A percentile compares a stretch with the other conserved stretches of the same genome.
Evolutionary conservation across 2,888 invertebrate genomes (phyloP).

Genomic region (Elmis aenea): DNA sequence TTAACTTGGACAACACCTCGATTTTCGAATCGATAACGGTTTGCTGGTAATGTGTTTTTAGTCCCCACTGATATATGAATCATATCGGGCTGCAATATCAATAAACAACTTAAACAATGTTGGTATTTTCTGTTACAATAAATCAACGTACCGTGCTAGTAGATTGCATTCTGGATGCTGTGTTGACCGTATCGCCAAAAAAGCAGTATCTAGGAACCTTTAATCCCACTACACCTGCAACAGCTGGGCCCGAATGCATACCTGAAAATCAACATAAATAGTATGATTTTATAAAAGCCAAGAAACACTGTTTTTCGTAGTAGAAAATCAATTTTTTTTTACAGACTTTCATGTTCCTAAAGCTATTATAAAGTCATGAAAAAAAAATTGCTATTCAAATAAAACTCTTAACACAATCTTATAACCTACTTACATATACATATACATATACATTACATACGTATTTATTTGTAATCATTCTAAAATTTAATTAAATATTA

Average conservation of each 20-base stretch:
- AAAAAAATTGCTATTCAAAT: too few relatives aligned
- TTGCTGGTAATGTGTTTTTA: constrained; percentile 59
- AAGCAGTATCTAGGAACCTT: constrained; percentile 84
- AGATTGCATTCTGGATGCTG: constrained; percentile 85
- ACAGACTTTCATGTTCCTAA: too few relatives aligned
- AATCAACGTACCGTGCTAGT: constrained; percentile 51
- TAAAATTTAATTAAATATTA: too few relatives aligned
- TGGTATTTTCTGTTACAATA: neutral
- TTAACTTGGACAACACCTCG: constrained; percentile 76
- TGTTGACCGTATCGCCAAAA: constrained; percentile 88
- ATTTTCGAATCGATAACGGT: constrained; percentile 62
- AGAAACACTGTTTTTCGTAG: too few relatives aligned
- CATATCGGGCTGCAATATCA: constrained; percentile 52
- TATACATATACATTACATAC: too few relatives aligned
- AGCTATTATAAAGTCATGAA: too few relatives aligned
- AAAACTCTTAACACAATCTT: too few relatives aligned
- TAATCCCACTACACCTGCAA: constrained; percentile 81
- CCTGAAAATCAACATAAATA: constrained; percentile 49
- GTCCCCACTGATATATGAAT: constrained; percentile 74
- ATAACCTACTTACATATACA: too few relatives aligned
- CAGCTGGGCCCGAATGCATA: constrained; percentile 82
- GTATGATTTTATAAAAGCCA: too few relatives aligned
- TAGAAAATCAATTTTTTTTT: too few relatives aligned
- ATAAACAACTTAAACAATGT: neutral
- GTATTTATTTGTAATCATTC: too few relatives aligned